phyloP scores from a whole-genome alignment of 92 coral and sea anemone species.

The Epizoanthus rinbou region DNA sequence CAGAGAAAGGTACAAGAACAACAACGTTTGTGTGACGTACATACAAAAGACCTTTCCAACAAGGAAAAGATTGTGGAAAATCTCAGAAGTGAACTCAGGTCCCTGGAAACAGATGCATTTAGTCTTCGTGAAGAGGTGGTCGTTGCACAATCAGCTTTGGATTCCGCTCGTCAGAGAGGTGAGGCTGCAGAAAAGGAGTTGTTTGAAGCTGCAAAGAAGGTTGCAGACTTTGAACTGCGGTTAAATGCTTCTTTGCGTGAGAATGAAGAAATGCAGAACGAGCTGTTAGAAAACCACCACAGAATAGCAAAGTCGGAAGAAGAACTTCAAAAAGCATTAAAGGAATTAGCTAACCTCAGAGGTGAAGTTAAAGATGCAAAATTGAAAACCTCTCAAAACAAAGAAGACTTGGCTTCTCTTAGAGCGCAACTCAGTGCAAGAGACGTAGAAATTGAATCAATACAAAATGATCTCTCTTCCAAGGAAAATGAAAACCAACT shows the following conservation, averaged over 20 bases:
- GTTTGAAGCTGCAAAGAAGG: constrained; percentile 71
- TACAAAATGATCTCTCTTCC: constrained; percentile 55
- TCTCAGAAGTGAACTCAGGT: constrained; percentile 60
- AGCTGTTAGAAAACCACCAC: constrained; percentile 68
- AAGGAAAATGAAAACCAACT: constrained; percentile 62
- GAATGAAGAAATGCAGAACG: constrained; percentile 71
- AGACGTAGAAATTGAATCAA: constrained; percentile 49
- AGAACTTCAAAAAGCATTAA: constrained; percentile 58
- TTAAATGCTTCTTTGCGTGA: constrained; percentile 63
- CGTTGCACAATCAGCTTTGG: constrained; percentile 60
- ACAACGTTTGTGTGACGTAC: constrained; percentile 61
- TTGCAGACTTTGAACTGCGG: constrained; percentile 74
- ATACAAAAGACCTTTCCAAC: constrained; percentile 66
- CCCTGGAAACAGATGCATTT: constrained; percentile 66
- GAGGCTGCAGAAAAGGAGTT: constrained; percentile 72
- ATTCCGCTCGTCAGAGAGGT: constrained; percentile 67
- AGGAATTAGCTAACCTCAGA: constrained; percentile 63
- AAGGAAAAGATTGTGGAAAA: constrained; percentile 73
- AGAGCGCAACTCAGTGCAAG: constrained; percentile 65
- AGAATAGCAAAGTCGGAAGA: constrained; percentile 60
- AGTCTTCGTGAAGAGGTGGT: constrained; percentile 68
- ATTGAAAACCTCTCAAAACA: constrained; percentile 56
- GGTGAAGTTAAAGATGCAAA: constrained; percentile 68
- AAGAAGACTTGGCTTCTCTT: constrained; percentile 58
- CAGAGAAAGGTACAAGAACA: constrained; percentile 77